Conservation (phyloP, 2,888 invertebrate species). For the Andricus quercusramuli region DNA sequence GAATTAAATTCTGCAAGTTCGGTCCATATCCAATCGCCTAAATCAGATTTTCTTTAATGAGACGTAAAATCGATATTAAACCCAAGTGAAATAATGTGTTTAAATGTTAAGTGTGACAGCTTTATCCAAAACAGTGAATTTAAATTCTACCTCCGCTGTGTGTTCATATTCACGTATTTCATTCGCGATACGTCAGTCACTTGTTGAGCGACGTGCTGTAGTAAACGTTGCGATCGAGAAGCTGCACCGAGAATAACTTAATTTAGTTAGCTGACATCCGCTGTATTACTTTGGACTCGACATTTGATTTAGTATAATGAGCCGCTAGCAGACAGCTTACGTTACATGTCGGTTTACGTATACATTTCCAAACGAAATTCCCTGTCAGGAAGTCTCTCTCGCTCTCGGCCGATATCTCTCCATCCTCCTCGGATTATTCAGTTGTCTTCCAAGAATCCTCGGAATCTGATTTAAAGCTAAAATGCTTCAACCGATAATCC, state of each 20-base stretch:
- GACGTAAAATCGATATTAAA: constrained; percentile 34
- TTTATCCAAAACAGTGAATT: constrained; percentile 26
- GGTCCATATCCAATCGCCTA: not conserved
- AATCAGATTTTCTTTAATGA: constrained; percentile 32
- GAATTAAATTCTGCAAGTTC: not conserved
- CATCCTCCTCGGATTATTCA: constrained; percentile 30
- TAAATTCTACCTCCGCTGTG: constrained; percentile 1
- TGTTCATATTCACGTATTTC: constrained; percentile 2
- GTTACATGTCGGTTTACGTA: constrained; percentile 14
- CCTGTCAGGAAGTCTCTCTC: constrained; percentile 27
- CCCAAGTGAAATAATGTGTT: constrained; percentile 19
- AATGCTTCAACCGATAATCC: not conserved
- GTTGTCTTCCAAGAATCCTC: constrained; percentile 31
- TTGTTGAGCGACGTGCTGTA: constrained; percentile 33
- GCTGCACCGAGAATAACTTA: constrained; percentile 35
- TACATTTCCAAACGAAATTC: constrained; percentile 19
- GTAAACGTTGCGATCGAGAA: constrained; percentile 21
- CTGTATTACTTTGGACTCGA: constrained; percentile 27
- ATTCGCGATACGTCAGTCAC: constrained; percentile 32
- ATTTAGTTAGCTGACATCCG: constrained; percentile 35
- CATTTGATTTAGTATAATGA: constrained; percentile 34
- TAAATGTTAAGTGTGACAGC: constrained; percentile 29
- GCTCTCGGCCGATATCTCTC: not conserved
- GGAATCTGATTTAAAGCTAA: constrained; percentile 32
- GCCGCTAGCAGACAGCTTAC: constrained; percentile 21